Base-by-base conservation (phyloP, 2,797 vertebrate species). In the Pseudochirops corinnae region DNA sequence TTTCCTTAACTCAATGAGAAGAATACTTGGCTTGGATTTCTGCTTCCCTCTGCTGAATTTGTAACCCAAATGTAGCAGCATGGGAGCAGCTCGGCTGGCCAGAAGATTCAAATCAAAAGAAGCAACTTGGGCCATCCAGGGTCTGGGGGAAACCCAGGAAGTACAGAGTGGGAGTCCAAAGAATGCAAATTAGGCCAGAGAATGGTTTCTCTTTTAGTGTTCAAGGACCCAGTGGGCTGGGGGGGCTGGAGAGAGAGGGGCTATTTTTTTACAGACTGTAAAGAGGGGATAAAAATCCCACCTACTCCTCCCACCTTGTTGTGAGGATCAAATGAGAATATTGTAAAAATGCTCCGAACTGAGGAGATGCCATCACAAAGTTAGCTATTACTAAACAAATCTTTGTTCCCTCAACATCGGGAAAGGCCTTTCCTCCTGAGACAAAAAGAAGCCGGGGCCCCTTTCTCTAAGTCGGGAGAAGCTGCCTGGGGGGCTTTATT, bases 1-100 rank as follows among this genome's bases (percentile, higher is more conserved):
- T 82, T 82, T 46, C 91, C 33, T 57, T 90, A 92, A 56, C 46
- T 62, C 58, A 57, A 12, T 67, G 91, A 92, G 96, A 94, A 96
- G 31, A 52, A 57, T 29, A 26, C 74, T 90, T 56, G 18, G 33
- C 11, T 92, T 82, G 39, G 46, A 67, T 97, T 67, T 94, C 62
- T 60, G n/a, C 91, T 94, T 95, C 62, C 55, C 74, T 93, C 55
- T 93, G 39, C 67, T 91, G 53, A 92, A 92, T 90, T 1, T 92
- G 93, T 52, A 62, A 52, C 67, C 50, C 60, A 91, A 46, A 33
- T 82, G 56, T 0, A 39, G 39, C 0, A 13, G 52, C 62, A 1
- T 62, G 93, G 46, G 39, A 26, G 92, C 92, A 55, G 91, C 11
- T 16, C 4, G 7, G 39, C 28, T 90, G 74, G 50, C 29, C 92